These are phyloP conservation scores for Rotaria macrura DNA, from an alignment of 2,888 invertebrate genomes.

Conservation along the genomic window DNA sequence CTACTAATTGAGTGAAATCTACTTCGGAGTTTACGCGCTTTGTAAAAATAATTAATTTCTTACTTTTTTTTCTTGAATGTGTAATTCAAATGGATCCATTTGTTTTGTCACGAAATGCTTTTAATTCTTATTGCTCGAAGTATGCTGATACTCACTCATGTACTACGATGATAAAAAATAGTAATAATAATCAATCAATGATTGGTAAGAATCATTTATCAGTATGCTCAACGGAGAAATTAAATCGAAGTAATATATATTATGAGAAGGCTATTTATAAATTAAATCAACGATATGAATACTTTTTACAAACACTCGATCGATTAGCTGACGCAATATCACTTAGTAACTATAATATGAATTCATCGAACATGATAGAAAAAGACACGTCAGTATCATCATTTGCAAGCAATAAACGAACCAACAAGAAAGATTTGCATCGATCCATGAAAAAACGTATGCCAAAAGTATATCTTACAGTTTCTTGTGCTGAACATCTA, in stretches of 20 bases:
- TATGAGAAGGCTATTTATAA: background rate
- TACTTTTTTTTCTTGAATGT: background rate
- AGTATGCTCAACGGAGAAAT: background rate
- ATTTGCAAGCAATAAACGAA: background rate
- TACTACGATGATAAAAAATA: background rate
- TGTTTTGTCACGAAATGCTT: background rate
- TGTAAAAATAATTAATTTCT: background rate
- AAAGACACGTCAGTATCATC: background rate
- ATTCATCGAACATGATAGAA: background rate
- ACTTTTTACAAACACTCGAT: background rate
- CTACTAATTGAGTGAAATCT: background rate
- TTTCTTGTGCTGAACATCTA: background rate
- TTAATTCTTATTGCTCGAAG: background rate
- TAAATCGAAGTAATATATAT: background rate
- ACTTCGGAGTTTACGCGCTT: background rate
- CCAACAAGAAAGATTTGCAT: background rate
- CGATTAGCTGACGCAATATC: too few species aligned
- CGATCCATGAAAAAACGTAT: background rate
- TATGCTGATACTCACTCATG: background rate
- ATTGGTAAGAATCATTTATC: too few species aligned
- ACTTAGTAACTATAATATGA: background rate
- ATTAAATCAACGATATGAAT: background rate
- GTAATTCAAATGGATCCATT: background rate
- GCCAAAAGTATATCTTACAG: background rate
- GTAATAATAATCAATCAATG: background rate